Evolutionary conservation across 2,113 vertebrate genomes (phyloP).

Genomic region (Pedetes capensis): DNA sequence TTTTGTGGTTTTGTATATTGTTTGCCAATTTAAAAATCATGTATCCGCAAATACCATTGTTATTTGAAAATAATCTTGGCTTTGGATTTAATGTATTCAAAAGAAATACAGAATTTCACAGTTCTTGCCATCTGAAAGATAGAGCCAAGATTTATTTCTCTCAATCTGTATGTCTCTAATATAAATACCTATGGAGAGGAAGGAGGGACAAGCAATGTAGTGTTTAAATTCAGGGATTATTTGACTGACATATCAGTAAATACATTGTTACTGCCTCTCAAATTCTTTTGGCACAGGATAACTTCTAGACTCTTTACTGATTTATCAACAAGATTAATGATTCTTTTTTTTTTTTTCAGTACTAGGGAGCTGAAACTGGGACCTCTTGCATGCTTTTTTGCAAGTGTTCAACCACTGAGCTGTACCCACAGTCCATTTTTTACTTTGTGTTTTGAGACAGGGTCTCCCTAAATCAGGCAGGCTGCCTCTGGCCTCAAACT

Average conservation of each 20-base stretch:
- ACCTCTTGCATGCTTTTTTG: no score
- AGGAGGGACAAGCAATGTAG: not conserved
- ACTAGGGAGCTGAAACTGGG: no score
- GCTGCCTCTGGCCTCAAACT: no score
- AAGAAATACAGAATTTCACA: not conserved
- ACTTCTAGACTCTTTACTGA: not conserved
- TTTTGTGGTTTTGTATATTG: not conserved
- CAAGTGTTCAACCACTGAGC: no score
- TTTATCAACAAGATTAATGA: not conserved
- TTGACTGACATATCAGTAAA: not conserved
- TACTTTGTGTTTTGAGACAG: no score
- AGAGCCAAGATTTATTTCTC: not conserved
- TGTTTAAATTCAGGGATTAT: not conserved
- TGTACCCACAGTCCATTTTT: no score
- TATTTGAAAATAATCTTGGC: not conserved
- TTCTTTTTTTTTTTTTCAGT: slow-evolving; percentile 7
- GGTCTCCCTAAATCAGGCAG: no score
- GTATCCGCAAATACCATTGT: not conserved
- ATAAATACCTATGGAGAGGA: not conserved
- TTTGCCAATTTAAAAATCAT: not conserved
- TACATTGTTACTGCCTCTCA: not conserved
- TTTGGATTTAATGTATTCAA: slow-evolving; percentile 24
- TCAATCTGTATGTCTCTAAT: not conserved
- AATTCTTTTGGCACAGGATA: not conserved
- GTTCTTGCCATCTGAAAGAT: not conserved